phyloP scores from a whole-genome alignment of 1,140 invertebrate species.

The Cyphomyrmex costatus region DNA sequence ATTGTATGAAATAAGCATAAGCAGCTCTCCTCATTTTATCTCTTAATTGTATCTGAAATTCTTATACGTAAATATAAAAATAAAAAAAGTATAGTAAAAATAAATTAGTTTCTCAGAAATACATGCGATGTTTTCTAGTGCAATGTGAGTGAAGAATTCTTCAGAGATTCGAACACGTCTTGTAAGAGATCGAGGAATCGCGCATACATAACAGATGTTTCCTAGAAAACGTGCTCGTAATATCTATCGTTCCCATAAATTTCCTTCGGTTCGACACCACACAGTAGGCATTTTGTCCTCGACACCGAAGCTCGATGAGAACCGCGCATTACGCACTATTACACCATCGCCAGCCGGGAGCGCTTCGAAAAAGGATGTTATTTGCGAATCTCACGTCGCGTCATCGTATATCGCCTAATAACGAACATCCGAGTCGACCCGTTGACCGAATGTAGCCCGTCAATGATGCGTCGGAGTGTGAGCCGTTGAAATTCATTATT shows the following conservation, averaged over 20 bases:
- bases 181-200: constrained; percentile 30
- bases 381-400: constrained; percentile 55
- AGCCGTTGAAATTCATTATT: constrained; percentile 86
- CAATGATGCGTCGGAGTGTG: constrained; percentile 77
- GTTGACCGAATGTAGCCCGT: constrained; percentile 74
- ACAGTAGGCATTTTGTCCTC: constrained; percentile 58
- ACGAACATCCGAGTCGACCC: constrained; percentile 74
- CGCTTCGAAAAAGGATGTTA: constrained; percentile 61
- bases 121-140: not conserved
- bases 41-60: constrained; percentile 1
- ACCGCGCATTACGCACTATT: constrained; percentile 33
- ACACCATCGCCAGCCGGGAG: not conserved
- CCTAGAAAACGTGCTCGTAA: constrained; percentile 29
- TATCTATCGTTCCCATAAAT: constrained; percentile 60
- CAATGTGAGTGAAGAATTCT: not conserved
- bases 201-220: constrained; percentile 36
- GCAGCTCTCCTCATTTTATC: not conserved
- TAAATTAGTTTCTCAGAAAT: not conserved
- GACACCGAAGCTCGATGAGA: constrained; percentile 17
- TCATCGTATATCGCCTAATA: constrained; percentile 70
- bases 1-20: not conserved
- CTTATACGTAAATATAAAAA: not conserved
- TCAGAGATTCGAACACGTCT: not conserved
- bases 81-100: not conserved
- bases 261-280: constrained; percentile 30